These are phyloP conservation scores for Amblyopsis hoosieri DNA, from an alignment of 2,797 vertebrate genomes.

Conservation along the genomic window DNA sequence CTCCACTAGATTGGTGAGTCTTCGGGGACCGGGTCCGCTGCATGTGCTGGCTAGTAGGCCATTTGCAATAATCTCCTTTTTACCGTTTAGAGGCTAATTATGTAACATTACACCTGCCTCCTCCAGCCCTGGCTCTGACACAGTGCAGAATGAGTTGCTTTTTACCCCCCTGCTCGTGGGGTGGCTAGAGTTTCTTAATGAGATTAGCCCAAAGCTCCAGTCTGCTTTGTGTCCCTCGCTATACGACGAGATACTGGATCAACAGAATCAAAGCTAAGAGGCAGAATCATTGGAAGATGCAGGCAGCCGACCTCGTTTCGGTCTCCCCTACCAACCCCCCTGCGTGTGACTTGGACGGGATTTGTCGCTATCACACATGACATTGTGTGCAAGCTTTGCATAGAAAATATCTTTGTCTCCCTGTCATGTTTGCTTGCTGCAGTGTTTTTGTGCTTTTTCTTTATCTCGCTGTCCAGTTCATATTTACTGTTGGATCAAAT, in stretches of 20 bases:
- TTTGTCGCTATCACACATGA: slow-evolving; percentile 80
- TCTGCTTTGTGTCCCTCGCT: slow-evolving; percentile 80
- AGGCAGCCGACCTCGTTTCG: slow-evolving; percentile 77
- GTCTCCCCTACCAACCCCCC: slow-evolving; percentile 59
- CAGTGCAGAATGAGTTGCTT: slow-evolving; percentile 65
- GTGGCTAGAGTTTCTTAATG: slow-evolving; percentile 85
- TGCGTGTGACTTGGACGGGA: slow-evolving; percentile 82
- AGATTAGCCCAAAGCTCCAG: slow-evolving; percentile 83
- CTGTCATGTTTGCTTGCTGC: slow-evolving; percentile 71
- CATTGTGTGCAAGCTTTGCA: slow-evolving; percentile 84
- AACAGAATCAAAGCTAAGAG: slow-evolving; percentile 79
- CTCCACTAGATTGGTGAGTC: slow-evolving; percentile 65
- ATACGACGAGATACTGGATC: slow-evolving; percentile 81
- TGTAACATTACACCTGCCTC: slow-evolving; percentile 86
- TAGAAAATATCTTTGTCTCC: slow-evolving; percentile 85
- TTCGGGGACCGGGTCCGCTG: slow-evolving; percentile 72
- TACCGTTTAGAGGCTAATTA: slow-evolving; percentile 87
- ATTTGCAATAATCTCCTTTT: slow-evolving; percentile 87
- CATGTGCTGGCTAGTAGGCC: slow-evolving; percentile 80
- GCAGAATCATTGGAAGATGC: slow-evolving; percentile 74
- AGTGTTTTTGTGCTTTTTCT: slow-evolving; percentile 71
- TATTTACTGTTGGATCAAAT: slow-evolving; percentile 75
- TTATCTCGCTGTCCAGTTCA: slow-evolving; percentile 77
- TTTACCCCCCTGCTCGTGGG: slow-evolving; percentile 58
- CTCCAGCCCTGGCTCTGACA: slow-evolving; percentile 75